A percentile compares a stretch with the other conserved stretches of the same genome.
Conservation (phyloP, 2,797 vertebrate species). For the Capromys pilorides region DNA sequence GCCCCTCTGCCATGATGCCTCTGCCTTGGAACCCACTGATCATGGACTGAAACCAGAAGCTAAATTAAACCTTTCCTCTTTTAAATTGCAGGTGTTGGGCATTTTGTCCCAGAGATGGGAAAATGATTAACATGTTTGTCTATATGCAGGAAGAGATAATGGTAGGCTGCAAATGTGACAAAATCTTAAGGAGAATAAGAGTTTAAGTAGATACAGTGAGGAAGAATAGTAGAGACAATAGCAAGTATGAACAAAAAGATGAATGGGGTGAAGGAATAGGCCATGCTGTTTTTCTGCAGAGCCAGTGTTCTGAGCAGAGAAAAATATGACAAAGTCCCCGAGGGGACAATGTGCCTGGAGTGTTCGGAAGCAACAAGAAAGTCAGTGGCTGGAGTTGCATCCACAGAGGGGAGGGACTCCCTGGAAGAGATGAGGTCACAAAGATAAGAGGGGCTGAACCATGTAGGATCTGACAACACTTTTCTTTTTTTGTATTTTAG, state of each 20-base stretch:
- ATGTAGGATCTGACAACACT: not conserved
- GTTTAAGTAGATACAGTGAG: not conserved
- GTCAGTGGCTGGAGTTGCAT: not conserved
- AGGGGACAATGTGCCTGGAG: not conserved
- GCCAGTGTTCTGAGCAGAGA: not conserved
- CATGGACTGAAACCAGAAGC: not conserved
- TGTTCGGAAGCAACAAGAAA: slow-evolving; percentile 15
- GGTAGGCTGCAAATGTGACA: not conserved
- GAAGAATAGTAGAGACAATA: not conserved
- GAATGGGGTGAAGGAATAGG: not conserved
- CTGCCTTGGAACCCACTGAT: not conserved
- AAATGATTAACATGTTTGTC: not conserved
- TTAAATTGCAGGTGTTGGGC: not conserved
- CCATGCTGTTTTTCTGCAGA: not conserved
- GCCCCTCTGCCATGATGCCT: not conserved
- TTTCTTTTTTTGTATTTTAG: no score
- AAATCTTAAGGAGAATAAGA: slow-evolving; percentile 34
- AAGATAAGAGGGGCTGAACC: not conserved
- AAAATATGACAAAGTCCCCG: not conserved
- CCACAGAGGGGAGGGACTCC: not conserved
- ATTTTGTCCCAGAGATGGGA: not conserved
- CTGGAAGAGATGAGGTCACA: slow-evolving; percentile 12
- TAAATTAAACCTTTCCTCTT: not conserved
- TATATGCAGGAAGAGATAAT: not conserved
- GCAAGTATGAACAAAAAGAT: slow-evolving; percentile 40